Base-by-base conservation (phyloP, 2,888 invertebrate genomes). In the Lycocerus yunnanus region DNA sequence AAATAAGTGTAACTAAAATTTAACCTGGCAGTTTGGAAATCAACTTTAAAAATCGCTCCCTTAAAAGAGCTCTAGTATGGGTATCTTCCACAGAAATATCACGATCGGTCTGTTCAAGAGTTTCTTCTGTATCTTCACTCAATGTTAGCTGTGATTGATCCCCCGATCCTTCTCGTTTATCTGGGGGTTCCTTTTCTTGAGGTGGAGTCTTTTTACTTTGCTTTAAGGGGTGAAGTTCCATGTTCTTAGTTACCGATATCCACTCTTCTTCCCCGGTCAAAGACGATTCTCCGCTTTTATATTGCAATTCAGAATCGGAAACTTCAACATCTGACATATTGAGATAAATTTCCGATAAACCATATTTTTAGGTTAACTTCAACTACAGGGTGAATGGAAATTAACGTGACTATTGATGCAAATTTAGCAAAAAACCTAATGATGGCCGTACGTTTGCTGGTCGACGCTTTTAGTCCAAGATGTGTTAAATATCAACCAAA, bases 11-110 rank as follows among this genome's bases (percentile, higher is more conserved):
- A n/a, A 59, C 8, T 61, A 20, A 59, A 24, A 66, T 15, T 69
- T 77, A 76, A 86, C 86, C 83, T 78, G 83, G 82, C 15, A 86
- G 69, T 16, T 82, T 79, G 6, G 85, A 83, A 59, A 86, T 78
- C 10, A 84, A 80, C 69, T 83, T 80, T 13, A 86, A 78, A 78
- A 82, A 86, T 67, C 84, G 80, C 78, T 85, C 84, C 15, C 86
- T 78, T 58, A 86, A 77, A 74, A 84, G 84, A 15, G 84, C 80
- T 71, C 82, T 82, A 8, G 81, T 81, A 66, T 82, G 78, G 75
- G 82, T 82, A 69, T 79, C 80, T 67, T 73, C 71, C 15, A 15
- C 66, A 8, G 63, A 11, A 10, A 59, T 27, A 18, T 69, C 73
- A 11, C 11, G 43, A 1, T n/a, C n/a, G 21, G 0, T 2, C 11